phyloP scores from a whole-genome alignment of 2,113 vertebrate species.

The Silurus glanis region DNA sequence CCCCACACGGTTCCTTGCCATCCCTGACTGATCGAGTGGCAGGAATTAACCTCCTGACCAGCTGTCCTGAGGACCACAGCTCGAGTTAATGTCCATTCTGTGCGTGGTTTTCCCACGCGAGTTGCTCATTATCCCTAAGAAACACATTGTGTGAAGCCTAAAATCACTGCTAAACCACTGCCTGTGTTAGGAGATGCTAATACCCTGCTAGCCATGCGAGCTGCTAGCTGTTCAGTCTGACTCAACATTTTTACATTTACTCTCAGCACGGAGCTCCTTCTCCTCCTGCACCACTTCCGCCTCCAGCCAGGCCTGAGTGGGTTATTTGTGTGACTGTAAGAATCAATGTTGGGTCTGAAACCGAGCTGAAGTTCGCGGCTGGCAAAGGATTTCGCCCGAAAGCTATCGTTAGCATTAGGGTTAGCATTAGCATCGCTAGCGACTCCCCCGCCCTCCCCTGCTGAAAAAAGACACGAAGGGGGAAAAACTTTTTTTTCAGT shows the following conservation, averaged over 20 bases:
- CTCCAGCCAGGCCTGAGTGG: not conserved
- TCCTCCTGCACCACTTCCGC: not conserved
- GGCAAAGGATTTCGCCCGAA: conserved; percentile 49
- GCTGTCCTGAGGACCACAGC: not conserved
- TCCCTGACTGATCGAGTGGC: not conserved
- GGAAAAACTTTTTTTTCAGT: conserved; percentile 68
- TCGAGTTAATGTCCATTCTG: not conserved
- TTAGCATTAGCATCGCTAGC: conserved; percentile 49
- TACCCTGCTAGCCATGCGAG: conserved; percentile 30
- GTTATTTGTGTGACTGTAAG: not conserved
- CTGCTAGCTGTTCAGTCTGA: conserved; percentile 48
- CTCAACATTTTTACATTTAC: conserved; percentile 54
- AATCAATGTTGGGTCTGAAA: not conserved
- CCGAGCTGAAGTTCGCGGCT: not conserved
- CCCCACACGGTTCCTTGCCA: not conserved
- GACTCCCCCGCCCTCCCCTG: conserved; percentile 65
- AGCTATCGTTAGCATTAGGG: conserved; percentile 50
- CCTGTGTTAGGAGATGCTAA: not conserved
- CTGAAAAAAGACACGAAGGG: conserved; percentile 60
- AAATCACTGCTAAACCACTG: not conserved
- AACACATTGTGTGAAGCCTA: not conserved
- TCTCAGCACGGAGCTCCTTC: conserved; percentile 27
- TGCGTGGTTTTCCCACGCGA: no score
- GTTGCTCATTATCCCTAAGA: not conserved
- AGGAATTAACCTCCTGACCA: not conserved